A percentile compares a stretch with the other conserved stretches of the same genome.
Evolutionary conservation across 2,797 vertebrate genomes (phyloP).

Genomic region (Liasis olivaceus): DNA sequence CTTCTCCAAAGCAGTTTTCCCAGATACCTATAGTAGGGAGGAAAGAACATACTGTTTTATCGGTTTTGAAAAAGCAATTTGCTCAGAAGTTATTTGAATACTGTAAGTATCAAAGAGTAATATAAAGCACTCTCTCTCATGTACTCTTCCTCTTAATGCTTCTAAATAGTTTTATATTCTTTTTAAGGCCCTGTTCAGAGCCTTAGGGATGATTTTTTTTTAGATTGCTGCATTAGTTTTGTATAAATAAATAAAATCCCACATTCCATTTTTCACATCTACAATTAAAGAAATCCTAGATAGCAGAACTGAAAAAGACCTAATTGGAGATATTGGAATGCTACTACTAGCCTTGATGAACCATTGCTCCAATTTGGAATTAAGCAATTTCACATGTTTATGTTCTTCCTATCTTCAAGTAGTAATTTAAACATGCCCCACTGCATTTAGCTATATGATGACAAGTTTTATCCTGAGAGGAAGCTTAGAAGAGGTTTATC

Average conservation of each 20-base stretch:
- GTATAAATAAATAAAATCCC: neutral
- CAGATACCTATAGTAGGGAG: slow-evolving; percentile 78
- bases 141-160: slow-evolving; percentile 12
- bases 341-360: neutral
- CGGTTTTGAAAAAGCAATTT: neutral
- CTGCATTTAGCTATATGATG: neutral
- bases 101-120: neutral
- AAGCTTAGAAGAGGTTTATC: neutral
- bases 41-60: neutral
- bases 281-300: neutral
- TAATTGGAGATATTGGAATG: neutral
- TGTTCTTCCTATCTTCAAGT: neutral
- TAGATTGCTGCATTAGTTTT: neutral
- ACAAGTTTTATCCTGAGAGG: slow-evolving; percentile 16
- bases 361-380: neutral
- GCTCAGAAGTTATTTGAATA: slow-evolving; percentile 7
- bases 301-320: neutral
- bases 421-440: neutral
- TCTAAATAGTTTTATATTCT: neutral
- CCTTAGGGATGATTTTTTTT: neutral
- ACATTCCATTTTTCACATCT: neutral
- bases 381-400: neutral
- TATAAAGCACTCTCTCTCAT: neutral
- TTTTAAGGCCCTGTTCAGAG: neutral
- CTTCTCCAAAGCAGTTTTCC: slow-evolving; percentile 82